Evolutionary conservation across 23 tunicate species (phyloP), one percentile per base, ranked within the genome.

Genomic region (Aplidium turbinatum): DNA sequence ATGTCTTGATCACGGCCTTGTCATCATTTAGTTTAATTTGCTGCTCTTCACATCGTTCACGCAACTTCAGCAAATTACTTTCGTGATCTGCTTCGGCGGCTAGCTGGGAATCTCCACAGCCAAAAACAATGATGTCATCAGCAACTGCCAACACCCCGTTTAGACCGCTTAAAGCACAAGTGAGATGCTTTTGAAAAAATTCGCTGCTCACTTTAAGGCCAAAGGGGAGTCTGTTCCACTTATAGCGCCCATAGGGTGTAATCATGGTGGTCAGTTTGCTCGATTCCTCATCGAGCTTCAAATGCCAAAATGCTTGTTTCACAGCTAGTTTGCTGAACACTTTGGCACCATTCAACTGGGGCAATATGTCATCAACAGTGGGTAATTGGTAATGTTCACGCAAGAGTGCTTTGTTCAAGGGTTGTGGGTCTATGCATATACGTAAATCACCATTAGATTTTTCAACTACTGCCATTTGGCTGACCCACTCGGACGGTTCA

Each of bases 351-450:
- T 71, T 71, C n/a, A 71, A 25, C 20, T 71, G 34, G 4, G 77
- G 77, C 38, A 71, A 71, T 6, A 50, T 31, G 13, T 71, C 62
- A 27, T 71, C 74, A 38, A 68, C 13, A 9, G 57, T 38, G 9
- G 74, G 74, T 38, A 68, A 23, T 28, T 68, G 19, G 27, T 36
- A 68, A 38, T 71, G 62, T 28, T 11, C 54, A 35, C 63, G 24
- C n/a, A 9, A 7, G 13, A 56, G n/a, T 7, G 63, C 63, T 9
- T 7, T 21, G 38, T 67, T 67, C 22, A 67, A 38, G 4, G 73
- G 73, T 67, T 67, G 73, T 21, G 73, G 73, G 35, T 71, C 77
- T 4, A 50, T 50, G 20, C 77, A 47, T 7, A 71, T 71, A 5
- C 34, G 35, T 19, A 50, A 47, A 48, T 50, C 61, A 50, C 61